A percentile compares a stretch with the other conserved stretches of the same genome.
Conservation (phyloP, 1,140 invertebrate species). For the Magallana ariakensis region DNA sequence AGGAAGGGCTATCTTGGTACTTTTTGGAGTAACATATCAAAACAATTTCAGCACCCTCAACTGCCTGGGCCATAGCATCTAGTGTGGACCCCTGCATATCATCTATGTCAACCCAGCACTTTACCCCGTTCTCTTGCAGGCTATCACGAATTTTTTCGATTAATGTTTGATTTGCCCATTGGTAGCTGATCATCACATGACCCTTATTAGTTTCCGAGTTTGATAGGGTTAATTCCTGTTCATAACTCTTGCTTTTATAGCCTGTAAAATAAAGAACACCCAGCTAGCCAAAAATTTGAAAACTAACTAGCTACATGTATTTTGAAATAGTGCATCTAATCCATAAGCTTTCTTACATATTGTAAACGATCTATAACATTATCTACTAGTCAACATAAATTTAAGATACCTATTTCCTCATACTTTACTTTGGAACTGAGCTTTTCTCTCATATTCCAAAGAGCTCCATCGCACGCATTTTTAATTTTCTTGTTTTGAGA, state of each 20-base stretch:
- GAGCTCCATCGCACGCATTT: slow-evolving; percentile 59
- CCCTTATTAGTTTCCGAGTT: background rate
- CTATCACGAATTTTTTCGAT: slow-evolving; percentile 61
- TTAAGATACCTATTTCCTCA: slow-evolving; percentile 57
- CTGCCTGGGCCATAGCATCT: slow-evolving; percentile 76
- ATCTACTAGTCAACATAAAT: background rate
- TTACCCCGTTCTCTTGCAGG: slow-evolving; percentile 55
- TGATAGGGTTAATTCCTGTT: background rate
- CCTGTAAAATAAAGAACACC: background rate
- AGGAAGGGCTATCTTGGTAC: slow-evolving; percentile 77
- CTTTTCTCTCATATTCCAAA: slow-evolving; percentile 63
- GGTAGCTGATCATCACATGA: slow-evolving; percentile 74
- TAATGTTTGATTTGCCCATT: slow-evolving; percentile 67
- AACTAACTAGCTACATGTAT: background rate
- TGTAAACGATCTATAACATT: no score
- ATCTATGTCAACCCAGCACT: slow-evolving; percentile 79
- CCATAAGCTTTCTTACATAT: no score
- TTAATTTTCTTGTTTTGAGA: slow-evolving; percentile 34
- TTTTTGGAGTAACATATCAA: slow-evolving; percentile 75
- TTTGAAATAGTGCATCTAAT: no score
- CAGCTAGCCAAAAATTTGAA: no score
- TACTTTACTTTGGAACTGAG: slow-evolving; percentile 51
- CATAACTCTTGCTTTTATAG: background rate
- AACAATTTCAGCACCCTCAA: slow-evolving; percentile 72
- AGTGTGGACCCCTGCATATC: slow-evolving; percentile 75